A percentile compares a stretch with the other conserved stretches of the same genome.
phyloP scores from a whole-genome alignment of 2,797 vertebrate genomes.

The Microctenopoma steveboyesi region DNA sequence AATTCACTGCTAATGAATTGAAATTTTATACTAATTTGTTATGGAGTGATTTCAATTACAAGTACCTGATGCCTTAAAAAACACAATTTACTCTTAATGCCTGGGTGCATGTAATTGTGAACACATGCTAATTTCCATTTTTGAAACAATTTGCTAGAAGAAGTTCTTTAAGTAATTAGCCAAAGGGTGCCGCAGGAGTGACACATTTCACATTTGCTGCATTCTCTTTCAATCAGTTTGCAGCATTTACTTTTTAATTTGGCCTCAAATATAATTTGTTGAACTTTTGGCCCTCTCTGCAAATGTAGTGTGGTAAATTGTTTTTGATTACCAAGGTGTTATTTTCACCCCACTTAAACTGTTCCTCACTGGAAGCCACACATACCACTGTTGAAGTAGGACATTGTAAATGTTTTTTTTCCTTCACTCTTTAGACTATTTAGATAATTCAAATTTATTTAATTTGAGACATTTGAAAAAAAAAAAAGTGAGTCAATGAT shows the following conservation, averaged over 20 bases:
- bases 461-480: neutral
- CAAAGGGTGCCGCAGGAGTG: slow-evolving; percentile 57
- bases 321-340: slow-evolving; percentile 78
- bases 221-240: slow-evolving; percentile 61
- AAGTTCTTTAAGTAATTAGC: slow-evolving; percentile 75
- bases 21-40: slow-evolving; percentile 73
- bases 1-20: slow-evolving; percentile 73
- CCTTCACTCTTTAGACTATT: slow-evolving; percentile 5
- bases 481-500: neutral
- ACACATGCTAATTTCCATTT: slow-evolving; percentile 68
- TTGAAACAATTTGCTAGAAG: slow-evolving; percentile 68
- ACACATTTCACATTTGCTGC: slow-evolving; percentile 54
- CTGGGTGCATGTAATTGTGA: slow-evolving; percentile 65
- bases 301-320: slow-evolving; percentile 74
- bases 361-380: slow-evolving; percentile 60
- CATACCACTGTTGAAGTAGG: slow-evolving; percentile 39
- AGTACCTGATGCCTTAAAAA: slow-evolving; percentile 65
- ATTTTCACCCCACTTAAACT: slow-evolving; percentile 80
- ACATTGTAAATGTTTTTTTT: slow-evolving; percentile 10
- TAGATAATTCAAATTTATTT: slow-evolving; percentile 19
- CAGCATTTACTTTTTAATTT: slow-evolving; percentile 65
- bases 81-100: slow-evolving; percentile 63
- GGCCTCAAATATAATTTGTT: slow-evolving; percentile 62
- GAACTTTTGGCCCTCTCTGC: slow-evolving; percentile 70
- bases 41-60: slow-evolving; percentile 73